Conservation (phyloP, 2,113 vertebrate species). For the Dicaeum eximium region DNA sequence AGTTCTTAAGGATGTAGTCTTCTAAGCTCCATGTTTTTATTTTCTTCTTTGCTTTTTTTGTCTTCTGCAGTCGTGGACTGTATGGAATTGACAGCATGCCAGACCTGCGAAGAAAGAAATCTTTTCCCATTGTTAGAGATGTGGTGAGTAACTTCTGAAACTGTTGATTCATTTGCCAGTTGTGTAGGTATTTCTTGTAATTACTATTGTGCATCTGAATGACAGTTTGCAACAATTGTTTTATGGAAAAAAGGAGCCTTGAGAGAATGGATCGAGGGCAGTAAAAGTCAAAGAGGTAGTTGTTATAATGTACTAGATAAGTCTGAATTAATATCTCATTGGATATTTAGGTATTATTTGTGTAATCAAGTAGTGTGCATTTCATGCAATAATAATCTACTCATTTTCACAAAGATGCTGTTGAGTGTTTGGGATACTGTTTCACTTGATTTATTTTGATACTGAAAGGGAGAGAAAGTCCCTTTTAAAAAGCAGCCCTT, state of each 20-base stretch:
- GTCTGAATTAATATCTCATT: not conserved
- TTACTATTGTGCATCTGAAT: not conserved
- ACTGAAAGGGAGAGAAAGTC: not conserved
- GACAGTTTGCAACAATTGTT: not conserved
- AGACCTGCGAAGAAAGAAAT: constrained; percentile 94
- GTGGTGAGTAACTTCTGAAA: constrained; percentile 81
- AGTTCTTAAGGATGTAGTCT: not conserved
- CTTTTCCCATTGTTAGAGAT: constrained; percentile 93
- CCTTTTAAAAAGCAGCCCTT: not conserved
- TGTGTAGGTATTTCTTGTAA: not conserved
- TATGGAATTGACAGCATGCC: constrained; percentile 99
- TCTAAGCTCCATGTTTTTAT: not conserved
- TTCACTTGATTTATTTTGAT: not conserved
- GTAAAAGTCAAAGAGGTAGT: not conserved
- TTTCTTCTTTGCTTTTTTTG: constrained; percentile 13
- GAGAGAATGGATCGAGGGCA: not conserved
- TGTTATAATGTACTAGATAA: not conserved
- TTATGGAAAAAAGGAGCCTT: not conserved
- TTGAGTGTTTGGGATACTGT: not conserved
- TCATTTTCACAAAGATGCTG: not conserved
- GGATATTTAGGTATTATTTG: not conserved
- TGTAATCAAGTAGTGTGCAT: not conserved
- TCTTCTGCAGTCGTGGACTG: constrained; percentile 79
- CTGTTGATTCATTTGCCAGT: not conserved
- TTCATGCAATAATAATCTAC: not conserved